Percentiles rank a stretch among this genome's conserved stretches.
Evolutionary conservation across 2,113 vertebrate genomes (phyloP).

Genomic region (Tachuris rubrigastra): DNA sequence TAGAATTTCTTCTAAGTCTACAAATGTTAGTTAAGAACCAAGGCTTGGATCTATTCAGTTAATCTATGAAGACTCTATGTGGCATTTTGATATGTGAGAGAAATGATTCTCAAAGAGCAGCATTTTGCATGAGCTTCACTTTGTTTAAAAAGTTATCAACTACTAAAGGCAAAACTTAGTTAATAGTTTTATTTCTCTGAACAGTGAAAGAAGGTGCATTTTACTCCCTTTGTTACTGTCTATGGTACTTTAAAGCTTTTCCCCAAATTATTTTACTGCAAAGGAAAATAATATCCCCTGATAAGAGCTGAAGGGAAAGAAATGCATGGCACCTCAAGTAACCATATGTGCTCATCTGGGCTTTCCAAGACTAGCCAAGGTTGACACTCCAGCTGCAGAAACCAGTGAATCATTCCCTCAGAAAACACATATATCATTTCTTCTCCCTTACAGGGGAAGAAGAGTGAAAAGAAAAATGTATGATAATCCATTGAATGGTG

Average conservation of each 20-base stretch:
- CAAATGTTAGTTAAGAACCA: not conserved
- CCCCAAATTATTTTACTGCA: not conserved
- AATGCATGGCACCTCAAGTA: not conserved
- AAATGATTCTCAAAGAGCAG: conserved; percentile 42
- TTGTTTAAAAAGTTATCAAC: not conserved
- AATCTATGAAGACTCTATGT: not conserved
- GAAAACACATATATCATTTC: not conserved
- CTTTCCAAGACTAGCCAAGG: not conserved
- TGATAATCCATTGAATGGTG: not conserved
- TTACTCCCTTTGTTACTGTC: not conserved
- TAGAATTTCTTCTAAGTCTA: not conserved
- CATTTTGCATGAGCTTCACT: not conserved
- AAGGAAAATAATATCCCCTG: not conserved
- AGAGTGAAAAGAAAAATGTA: not conserved
- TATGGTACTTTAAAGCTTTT: not conserved
- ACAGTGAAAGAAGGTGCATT: not conserved
- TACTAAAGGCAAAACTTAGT: not conserved
- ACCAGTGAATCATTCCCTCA: not conserved
- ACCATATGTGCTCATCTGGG: not conserved
- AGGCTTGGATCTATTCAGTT: not conserved
- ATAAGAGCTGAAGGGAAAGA: not conserved
- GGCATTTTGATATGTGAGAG: not conserved
- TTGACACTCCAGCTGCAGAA: not conserved
- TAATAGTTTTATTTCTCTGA: conserved; percentile 13
- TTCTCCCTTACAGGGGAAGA: not conserved